Percentiles rank a stretch among this genome's conserved stretches.
Evolutionary conservation across 1,140 invertebrate genomes (phyloP).

Genomic region (Tetramorium alpestre): DNA sequence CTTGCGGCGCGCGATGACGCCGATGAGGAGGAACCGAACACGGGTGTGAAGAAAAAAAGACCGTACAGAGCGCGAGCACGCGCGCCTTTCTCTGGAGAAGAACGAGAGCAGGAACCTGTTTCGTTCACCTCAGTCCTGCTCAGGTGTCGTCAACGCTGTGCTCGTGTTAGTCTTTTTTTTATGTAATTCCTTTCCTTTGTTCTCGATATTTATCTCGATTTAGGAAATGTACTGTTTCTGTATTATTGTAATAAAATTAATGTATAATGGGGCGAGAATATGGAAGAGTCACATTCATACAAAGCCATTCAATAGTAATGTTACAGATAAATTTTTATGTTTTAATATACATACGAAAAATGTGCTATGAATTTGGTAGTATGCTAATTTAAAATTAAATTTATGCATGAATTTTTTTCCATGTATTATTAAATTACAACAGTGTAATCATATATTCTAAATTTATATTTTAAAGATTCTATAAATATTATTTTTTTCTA

Average conservation of each 20-base stretch:
- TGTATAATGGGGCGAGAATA: neutral
- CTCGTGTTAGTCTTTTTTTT: slow-evolving; percentile 32
- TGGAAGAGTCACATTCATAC: neutral
- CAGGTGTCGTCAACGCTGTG: slow-evolving; percentile 64
- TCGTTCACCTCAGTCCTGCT: slow-evolving; percentile 30
- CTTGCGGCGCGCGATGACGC: slow-evolving; percentile 57
- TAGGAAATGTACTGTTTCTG: neutral
- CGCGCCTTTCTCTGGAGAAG: slow-evolving; percentile 27
- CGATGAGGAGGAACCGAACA: slow-evolving; percentile 10
- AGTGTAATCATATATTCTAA: neutral
- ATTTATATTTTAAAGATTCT: neutral
- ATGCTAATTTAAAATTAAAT: neutral
- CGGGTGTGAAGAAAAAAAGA: slow-evolving; percentile 14
- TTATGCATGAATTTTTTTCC: neutral
- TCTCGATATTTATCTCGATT: neutral
- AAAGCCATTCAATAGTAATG: neutral
- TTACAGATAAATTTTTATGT: neutral
- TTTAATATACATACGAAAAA: neutral
- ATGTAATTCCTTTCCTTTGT: slow-evolving; percentile 11
- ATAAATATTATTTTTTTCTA: neutral
- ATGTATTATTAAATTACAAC: slow-evolving; percentile 15
- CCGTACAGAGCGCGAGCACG: neutral
- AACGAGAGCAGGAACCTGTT: slow-evolving; percentile 77
- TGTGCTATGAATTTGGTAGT: neutral
- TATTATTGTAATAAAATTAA: neutral